Percentiles rank a stretch among this genome's conserved stretches.
Conservation (phyloP, 2,113 vertebrate species). For the Microcebus jonahi region DNA sequence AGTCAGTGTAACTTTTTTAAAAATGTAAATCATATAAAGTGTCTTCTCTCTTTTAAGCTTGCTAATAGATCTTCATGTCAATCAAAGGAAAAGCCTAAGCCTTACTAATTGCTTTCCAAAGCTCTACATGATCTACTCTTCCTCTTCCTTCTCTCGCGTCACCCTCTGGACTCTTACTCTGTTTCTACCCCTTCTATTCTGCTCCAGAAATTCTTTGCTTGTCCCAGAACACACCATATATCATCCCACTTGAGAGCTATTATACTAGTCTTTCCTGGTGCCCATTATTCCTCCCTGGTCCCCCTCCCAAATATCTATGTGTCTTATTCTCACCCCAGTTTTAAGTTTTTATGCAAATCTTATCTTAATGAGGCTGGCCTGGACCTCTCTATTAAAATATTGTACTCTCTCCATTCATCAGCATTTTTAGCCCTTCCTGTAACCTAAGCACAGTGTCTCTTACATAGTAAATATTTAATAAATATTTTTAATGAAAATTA, state of each 20-base stretch:
- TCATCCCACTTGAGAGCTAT: not conserved
- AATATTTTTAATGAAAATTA: not conserved
- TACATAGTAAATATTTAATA: not conserved
- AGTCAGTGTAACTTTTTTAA: not conserved
- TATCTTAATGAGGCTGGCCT: not conserved
- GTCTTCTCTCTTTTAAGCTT: not conserved
- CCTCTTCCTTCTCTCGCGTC: not conserved
- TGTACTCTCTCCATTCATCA: not conserved
- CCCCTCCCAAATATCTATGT: not conserved
- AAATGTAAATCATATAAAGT: constrained; percentile 29
- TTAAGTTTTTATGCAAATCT: not conserved
- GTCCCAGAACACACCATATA: not conserved
- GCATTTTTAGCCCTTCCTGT: not conserved
- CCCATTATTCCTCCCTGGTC: accelerated
- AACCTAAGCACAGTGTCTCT: not conserved
- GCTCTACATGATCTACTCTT: not conserved
- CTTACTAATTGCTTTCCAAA: constrained; percentile 29
- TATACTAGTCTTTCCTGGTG: not conserved
- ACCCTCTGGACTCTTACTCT: not conserved
- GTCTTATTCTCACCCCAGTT: not conserved
- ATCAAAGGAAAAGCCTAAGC: not conserved
- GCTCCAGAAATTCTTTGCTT: not conserved
- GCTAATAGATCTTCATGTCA: not conserved
- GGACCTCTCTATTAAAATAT: not conserved
- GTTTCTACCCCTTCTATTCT: not conserved